A percentile compares a stretch with the other conserved stretches of the same genome.
phyloP scores from a whole-genome alignment of 1,140 invertebrate species.

The Drosophila kepulauana region DNA sequence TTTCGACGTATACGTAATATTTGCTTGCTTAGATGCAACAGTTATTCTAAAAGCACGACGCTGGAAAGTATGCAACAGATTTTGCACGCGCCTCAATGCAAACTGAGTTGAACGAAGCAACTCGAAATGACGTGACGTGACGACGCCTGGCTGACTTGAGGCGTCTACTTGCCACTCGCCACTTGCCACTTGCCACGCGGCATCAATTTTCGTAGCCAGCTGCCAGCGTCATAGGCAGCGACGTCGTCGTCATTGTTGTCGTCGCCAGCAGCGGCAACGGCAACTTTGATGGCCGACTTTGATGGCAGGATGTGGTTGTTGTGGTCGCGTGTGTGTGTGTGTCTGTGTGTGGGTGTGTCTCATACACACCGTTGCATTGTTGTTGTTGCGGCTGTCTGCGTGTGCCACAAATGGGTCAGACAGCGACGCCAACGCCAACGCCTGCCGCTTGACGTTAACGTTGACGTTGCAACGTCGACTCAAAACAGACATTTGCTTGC shows the following conservation, averaged over 20 bases:
- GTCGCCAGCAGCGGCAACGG: constrained; percentile 30
- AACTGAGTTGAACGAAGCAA: constrained; percentile 44
- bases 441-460: constrained; percentile 2
- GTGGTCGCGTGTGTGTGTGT: constrained; percentile 28
- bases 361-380: background rate
- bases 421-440: constrained; percentile 11
- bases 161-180: constrained; percentile 19
- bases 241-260: constrained; percentile 22
- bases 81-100: constrained; percentile 43
- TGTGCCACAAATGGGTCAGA: constrained; percentile 48
- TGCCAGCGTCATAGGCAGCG: constrained; percentile 20
- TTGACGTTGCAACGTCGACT: constrained; percentile 3
- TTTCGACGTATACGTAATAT: background rate
- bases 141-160: background rate
- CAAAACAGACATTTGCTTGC: constrained; percentile 17
- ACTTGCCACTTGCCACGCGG: constrained; percentile 21
- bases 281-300: constrained; percentile 53
- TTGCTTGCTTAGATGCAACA: constrained; percentile 44
- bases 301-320: constrained; percentile 68
- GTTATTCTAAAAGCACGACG: background rate
- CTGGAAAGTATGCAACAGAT: constrained; percentile 62
- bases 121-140: background rate
- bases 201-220: constrained; percentile 20
- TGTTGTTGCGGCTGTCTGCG: constrained; percentile 9
- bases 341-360: constrained; percentile 37